Percentiles rank a stretch among this genome's conserved stretches.
Evolutionary conservation across 2,888 invertebrate genomes (phyloP).

Genomic region (Thera britannica): DNA sequence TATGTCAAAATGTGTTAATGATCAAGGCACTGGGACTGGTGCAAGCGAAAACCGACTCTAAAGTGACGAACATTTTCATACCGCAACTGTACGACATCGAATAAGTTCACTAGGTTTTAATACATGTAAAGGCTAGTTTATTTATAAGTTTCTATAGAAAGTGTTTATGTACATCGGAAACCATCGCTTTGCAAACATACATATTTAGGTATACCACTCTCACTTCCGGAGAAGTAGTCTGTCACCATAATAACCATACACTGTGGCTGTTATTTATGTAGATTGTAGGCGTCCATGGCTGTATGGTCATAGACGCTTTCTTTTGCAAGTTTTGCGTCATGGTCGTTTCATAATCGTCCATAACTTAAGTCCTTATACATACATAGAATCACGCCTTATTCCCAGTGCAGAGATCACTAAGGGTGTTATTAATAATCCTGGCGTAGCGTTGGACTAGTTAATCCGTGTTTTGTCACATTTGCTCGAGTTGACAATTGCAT

Average conservation of each 20-base stretch:
- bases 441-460: too few relatives aligned
- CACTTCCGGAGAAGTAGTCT: conserved; percentile 43
- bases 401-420: too few relatives aligned
- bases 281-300: conserved; percentile 1
- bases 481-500: too few relatives aligned
- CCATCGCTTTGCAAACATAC: conserved; percentile 21
- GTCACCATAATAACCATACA: conserved; percentile 24
- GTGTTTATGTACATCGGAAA: conserved; percentile 27
- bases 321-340: conserved; percentile 5
- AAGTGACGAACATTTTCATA: too few relatives aligned
- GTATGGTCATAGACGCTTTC: conserved; percentile 13
- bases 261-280: conserved; percentile 13
- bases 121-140: not conserved
- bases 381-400: too few relatives aligned
- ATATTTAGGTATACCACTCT: conserved; percentile 43
- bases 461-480: too few relatives aligned
- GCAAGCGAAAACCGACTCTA: too few relatives aligned
- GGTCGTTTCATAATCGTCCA: not conserved
- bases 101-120: too few relatives aligned
- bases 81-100: too few relatives aligned
- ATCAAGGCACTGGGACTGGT: too few relatives aligned
- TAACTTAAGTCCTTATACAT: not conserved
- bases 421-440: too few relatives aligned
- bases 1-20: too few relatives aligned
- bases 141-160: conserved; percentile 20